Evolutionary conservation across 2,113 vertebrate species (phyloP).

Genomic region (Gadus chalcogrammus): DNA sequence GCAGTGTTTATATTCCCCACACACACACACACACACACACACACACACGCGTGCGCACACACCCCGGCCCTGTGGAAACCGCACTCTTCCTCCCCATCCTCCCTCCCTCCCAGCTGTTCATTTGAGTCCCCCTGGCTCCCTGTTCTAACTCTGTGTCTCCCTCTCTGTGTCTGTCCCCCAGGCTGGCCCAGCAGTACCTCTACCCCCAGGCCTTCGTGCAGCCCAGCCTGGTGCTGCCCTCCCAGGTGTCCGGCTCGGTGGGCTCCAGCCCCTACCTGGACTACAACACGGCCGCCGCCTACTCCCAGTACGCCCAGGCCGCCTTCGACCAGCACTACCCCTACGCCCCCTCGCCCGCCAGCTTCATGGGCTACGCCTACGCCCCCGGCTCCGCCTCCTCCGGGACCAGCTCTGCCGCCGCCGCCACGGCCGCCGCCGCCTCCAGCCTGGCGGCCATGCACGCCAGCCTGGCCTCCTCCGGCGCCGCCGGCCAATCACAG

Average conservation of each 20-base stretch:
- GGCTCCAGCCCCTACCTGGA: slow-evolving; percentile 86
- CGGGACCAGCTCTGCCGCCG: slow-evolving; percentile 31
- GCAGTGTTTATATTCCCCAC: not conserved
- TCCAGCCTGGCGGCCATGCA: slow-evolving; percentile 39
- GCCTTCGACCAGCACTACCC: slow-evolving; percentile 94
- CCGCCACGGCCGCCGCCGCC: slow-evolving; percentile 63
- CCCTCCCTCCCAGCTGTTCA: not conserved
- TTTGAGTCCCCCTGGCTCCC: not conserved
- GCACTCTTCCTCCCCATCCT: not conserved
- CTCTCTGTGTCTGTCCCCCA: slow-evolving; percentile 61
- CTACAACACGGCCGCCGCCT: slow-evolving; percentile 77
- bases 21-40: not conserved
- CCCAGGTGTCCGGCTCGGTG: slow-evolving; percentile 78
- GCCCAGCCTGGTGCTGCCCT: slow-evolving; percentile 87
- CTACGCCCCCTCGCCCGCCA: slow-evolving; percentile 81
- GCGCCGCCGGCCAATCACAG: slow-evolving; percentile 52
- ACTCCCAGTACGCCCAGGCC: slow-evolving; percentile 84
- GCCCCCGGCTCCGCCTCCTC: slow-evolving; percentile 72
- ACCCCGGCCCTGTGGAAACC: not conserved
- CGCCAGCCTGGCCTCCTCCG: slow-evolving; percentile 69
- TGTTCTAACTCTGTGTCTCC: slow-evolving; percentile 8
- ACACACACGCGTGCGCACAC: too few species aligned
- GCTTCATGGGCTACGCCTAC: slow-evolving; percentile 84
- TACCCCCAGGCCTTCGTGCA: slow-evolving; percentile 89
- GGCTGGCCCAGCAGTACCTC: slow-evolving; percentile 85